Base-by-base conservation (phyloP, 1,140 invertebrate genomes). In the Carcinoscorpius rotundicauda region DNA sequence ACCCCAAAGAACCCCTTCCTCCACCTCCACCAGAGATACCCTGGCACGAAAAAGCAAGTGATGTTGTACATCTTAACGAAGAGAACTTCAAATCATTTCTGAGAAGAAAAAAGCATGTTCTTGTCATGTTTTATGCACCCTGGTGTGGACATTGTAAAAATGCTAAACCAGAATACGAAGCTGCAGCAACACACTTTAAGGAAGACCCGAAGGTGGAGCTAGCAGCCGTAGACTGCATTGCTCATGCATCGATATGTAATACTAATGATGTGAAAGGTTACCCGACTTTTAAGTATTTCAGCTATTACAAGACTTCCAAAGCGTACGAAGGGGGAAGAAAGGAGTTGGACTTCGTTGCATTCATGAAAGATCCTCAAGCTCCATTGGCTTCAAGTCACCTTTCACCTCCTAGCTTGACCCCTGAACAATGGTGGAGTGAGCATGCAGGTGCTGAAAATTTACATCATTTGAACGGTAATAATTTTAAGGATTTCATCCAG, bases 101-200 rank as follows among this genome's bases (percentile, higher is more conserved):
- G 1, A 81, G 81, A 69, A 81, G 82, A 68, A 84, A 86, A 75
- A 86, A 85, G 69, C 88, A 93, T 77, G 86, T 85, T 9, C 72
- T 94, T 6, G 84, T 93, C 57, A 92, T 94, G 85, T 93, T 93
- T 77, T 94, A 94, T 78, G 89, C 91, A 4, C 91, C 91, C 53
- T 94, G 90, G 91, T 94, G 91, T 78, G 90, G 90, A 5, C 90
- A 93, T 76, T 94, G 91, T 75, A 93, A 93, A 73, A 85, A 84
- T 70, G 85, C 89, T 0, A 93, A 94, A 76, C 90, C 91, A 10
- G 88, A 93, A 76, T 91, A 88, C 73, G 82, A 81, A 11, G 79
- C 80, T 56, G 88, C 90, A 4, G 91, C 91, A 6, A 84, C 84
- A 60, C 75, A 81, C 52, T 84, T 89, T 70, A 85, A 84, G 72